Evolutionary conservation across 1,140 invertebrate species (phyloP).

Genomic region (Temnothorax curvispinosus): DNA sequence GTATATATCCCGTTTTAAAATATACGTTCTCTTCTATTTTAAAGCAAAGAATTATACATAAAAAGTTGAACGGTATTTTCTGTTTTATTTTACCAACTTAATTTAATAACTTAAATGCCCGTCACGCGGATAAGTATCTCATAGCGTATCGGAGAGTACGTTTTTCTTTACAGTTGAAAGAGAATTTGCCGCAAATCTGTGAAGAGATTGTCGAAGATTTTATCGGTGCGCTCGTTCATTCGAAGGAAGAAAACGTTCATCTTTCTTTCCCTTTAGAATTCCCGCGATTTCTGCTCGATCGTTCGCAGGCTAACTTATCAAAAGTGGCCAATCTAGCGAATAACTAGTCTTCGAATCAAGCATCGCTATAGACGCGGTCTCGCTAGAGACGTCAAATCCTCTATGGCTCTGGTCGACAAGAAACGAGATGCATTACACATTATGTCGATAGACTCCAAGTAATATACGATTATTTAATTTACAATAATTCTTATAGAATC

Average conservation of each 20-base stretch:
- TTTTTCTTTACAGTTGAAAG: constrained; percentile 35
- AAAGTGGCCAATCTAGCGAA: constrained; percentile 56
- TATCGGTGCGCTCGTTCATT: constrained; percentile 51
- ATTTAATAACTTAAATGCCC: neutral
- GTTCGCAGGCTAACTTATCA: constrained; percentile 59
- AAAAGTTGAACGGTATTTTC: neutral
- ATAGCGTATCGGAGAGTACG: neutral
- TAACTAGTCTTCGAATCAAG: constrained; percentile 49
- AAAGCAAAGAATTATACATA: neutral
- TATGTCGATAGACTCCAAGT: constrained; percentile 23
- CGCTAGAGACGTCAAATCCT: constrained; percentile 25
- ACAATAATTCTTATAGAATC: neutral
- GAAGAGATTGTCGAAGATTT: constrained; percentile 53
- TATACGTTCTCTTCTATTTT: neutral
- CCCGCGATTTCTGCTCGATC: constrained; percentile 44
- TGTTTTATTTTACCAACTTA: constrained; percentile 4
- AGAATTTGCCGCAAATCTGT: constrained; percentile 49
- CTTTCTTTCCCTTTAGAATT: constrained; percentile 53
- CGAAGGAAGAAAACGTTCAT: constrained; percentile 54
- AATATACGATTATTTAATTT: constrained; percentile 16
- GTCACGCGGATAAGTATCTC: constrained; percentile 28
- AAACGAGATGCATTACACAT: constrained; percentile 41
- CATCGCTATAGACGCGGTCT: constrained; percentile 24
- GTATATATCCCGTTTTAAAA: neutral
- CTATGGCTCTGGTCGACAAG: constrained; percentile 2